phyloP scores from a whole-genome alignment of 2,888 invertebrate genomes.

The Lysandra coridon region DNA sequence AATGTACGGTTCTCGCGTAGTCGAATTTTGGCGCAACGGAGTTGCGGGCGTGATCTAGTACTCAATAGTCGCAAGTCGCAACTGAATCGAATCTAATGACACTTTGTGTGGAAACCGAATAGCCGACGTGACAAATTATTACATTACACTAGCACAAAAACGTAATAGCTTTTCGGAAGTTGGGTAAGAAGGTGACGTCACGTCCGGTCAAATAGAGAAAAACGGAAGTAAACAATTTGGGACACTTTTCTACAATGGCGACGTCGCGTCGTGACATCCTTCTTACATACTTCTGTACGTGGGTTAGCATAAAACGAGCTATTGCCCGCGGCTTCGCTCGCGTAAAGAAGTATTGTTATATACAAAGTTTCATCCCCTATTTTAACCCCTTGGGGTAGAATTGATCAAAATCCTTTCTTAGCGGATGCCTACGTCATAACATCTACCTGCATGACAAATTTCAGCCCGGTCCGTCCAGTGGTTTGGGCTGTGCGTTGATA shows the following conservation, averaged over 20 bases:
- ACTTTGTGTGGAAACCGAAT: not conserved
- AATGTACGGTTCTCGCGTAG: not conserved
- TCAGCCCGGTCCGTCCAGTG: too few relatives aligned
- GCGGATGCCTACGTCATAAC: too few relatives aligned
- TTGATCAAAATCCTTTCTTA: too few relatives aligned
- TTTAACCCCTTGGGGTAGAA: too few relatives aligned
- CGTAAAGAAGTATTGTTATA: too few relatives aligned
- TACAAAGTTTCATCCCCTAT: too few relatives aligned
- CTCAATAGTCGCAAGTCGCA: not conserved
- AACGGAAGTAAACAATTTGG: slow-evolving; percentile 20
- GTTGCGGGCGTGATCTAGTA: not conserved
- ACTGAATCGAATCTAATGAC: not conserved
- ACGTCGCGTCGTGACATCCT: not conserved
- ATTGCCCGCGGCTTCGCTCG: too few relatives aligned
- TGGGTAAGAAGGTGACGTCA: not conserved
- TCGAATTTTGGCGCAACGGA: not conserved
- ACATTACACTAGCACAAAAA: not conserved
- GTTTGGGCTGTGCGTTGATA: too few relatives aligned
- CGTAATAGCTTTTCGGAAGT: slow-evolving; percentile 5
- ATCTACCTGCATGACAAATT: too few relatives aligned
- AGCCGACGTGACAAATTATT: not conserved
- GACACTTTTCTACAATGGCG: not conserved
- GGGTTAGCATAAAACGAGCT: too few relatives aligned
- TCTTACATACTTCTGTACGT: not conserved
- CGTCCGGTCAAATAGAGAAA: slow-evolving; percentile 1